A percentile compares a stretch with the other conserved stretches of the same genome.
Conservation (phyloP, 2,113 vertebrate genomes). For the Otocyon megalotis region DNA sequence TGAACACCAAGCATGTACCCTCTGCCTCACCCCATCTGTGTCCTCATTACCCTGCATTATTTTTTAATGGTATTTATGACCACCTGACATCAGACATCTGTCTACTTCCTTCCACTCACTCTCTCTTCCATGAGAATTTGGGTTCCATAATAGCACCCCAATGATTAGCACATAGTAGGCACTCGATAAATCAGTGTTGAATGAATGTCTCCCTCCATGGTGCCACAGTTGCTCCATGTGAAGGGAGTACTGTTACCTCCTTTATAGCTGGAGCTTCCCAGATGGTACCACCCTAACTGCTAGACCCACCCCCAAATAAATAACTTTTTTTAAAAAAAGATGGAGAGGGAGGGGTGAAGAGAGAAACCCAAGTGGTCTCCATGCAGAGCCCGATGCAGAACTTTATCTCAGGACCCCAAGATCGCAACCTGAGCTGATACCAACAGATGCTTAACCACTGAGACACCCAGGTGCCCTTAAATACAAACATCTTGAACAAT, state of each 20-base stretch:
- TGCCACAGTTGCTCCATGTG: neutral
- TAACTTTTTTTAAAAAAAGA: too few species aligned
- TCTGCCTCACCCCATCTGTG: neutral
- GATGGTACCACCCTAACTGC: too few species aligned
- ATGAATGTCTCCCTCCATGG: neutral
- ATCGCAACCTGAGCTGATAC: too few species aligned
- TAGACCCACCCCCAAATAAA: neutral
- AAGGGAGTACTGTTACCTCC: neutral
- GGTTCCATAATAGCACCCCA: neutral
- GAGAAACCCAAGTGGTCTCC: too few species aligned
- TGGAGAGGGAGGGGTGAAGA: too few species aligned
- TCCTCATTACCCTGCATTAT: neutral
- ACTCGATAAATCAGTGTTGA: neutral
- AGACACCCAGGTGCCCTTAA: neutral
- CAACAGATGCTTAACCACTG: too few species aligned
- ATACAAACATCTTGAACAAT: neutral
- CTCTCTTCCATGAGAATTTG: neutral
- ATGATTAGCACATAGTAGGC: neutral
- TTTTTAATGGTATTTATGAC: neutral
- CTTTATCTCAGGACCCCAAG: too few species aligned
- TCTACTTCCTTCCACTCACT: neutral
- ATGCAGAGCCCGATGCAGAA: too few species aligned
- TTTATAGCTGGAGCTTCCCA: neutral
- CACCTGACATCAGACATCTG: neutral
- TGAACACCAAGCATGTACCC: neutral